Percentiles rank a stretch among this genome's conserved stretches.
These are phyloP conservation scores for Hepsetus odoe DNA, from an alignment of 2,113 vertebrate genomes.

Conservation along the genomic window DNA sequence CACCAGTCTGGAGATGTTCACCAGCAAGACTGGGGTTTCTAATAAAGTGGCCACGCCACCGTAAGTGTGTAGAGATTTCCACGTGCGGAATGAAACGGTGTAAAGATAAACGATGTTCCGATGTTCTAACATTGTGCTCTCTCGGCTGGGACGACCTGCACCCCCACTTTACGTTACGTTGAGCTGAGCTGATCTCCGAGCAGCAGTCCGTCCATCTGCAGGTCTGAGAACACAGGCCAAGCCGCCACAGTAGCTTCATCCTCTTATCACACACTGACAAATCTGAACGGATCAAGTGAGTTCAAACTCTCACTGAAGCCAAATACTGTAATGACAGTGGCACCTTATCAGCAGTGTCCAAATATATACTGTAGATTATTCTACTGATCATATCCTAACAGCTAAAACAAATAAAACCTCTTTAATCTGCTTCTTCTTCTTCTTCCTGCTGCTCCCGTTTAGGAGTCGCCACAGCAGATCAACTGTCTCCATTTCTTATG, in stretches of 20 bases:
- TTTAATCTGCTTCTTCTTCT: too few relatives aligned
- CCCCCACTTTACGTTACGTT: conserved; percentile 50
- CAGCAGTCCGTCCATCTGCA: conserved; percentile 73
- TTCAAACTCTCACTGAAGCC: conserved; percentile 24
- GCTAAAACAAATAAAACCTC: too few relatives aligned
- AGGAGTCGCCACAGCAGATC: too few relatives aligned
- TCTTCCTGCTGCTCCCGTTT: too few relatives aligned
- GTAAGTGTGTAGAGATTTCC: too few relatives aligned
- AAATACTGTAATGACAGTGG: conserved; percentile 22
- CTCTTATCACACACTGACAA: conserved; percentile 35
- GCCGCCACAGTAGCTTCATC: conserved; percentile 12
- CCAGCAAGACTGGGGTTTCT: too few relatives aligned
- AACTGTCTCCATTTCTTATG: too few relatives aligned
- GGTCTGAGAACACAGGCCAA: conserved; percentile 58
- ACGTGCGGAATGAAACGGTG: too few relatives aligned
- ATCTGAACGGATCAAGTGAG: conserved; percentile 10
- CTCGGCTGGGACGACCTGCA: conserved; percentile 8
- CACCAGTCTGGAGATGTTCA: too few relatives aligned
- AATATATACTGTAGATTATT: conserved; percentile 1
- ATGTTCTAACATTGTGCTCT: neutral
- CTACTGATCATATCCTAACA: too few relatives aligned
- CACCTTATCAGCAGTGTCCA: conserved; percentile 9
- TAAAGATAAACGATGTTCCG: neutral
- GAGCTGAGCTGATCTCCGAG: conserved; percentile 75
- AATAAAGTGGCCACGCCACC: too few relatives aligned